Evolutionary conservation across 1,140 invertebrate species (phyloP), one percentile per base, ranked within the genome.

Genomic region (Sesamia nonagrioides): DNA sequence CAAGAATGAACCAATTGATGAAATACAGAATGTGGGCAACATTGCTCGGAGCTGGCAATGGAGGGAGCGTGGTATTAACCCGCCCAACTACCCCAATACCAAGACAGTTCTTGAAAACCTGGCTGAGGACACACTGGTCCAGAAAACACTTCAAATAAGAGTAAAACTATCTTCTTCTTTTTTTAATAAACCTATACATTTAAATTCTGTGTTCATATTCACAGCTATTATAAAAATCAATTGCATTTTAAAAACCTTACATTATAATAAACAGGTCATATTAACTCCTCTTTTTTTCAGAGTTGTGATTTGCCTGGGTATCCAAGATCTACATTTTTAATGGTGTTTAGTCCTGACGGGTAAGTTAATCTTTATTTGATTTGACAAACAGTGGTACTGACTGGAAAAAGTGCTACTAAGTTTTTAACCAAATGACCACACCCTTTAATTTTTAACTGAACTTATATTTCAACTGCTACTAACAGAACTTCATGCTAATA

Each of bases 331-430:
- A 98, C 97, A 77, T 98, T 98, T 95, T 93, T 98, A 56, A 98
- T 98, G 97, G 97, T 97, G 54, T 98, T 98, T 83, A 98, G 97
- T 96, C 97, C 97, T 73, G 97, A 98, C 96, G 97, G 97, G 97
- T 97, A 95, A 95, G 94, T 56, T 8, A 33, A 17, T 8, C 13
- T 33, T 9, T 8, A 27, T 33, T 33, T n/a, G 5, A 0, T 9
- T 40, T 40, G 37, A 3, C 9, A 3, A 40, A 9, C 37, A 40
- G 37, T 40, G 27, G 3, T 27, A 27, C 27, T 27, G 27, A 27
- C 27, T 1, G 27, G 27, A 27, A 27, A 27, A 27, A 1, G 27
- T 27, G 27, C 27, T 27, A 27, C 3, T 27, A 27, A 27, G 3
- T 3, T 1, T 27, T 27, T 27, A 27, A 27, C 27, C 27, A 27